phyloP scores from a whole-genome alignment of 2,113 vertebrate genomes.

The Nanorana parkeri region DNA sequence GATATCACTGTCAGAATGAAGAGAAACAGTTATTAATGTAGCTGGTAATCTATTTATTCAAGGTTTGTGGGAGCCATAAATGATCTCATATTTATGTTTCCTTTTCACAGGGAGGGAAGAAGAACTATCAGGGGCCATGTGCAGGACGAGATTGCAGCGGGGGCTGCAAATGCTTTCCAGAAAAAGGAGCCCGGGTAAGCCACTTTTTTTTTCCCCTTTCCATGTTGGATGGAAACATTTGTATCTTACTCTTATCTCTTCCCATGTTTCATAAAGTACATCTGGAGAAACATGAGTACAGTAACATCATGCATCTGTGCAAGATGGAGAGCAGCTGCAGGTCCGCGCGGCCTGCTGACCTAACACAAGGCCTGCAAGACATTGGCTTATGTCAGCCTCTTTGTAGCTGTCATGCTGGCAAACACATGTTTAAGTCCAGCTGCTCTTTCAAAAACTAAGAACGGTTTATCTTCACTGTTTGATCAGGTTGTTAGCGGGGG shows the following conservation, averaged over 20 bases:
- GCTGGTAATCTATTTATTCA: constrained; percentile 1
- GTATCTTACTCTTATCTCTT: constrained; percentile 57
- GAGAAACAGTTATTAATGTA: constrained; percentile 27
- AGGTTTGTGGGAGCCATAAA: constrained; percentile 10
- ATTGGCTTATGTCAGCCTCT: constrained; percentile 18
- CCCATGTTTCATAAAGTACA: constrained; percentile 39
- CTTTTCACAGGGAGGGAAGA: constrained; percentile 75
- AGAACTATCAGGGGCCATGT: constrained; percentile 75
- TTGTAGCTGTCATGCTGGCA: constrained; percentile 29
- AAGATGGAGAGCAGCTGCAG: constrained; percentile 65
- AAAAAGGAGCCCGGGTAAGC: constrained; percentile 87
- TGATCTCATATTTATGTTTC: constrained; percentile 28
- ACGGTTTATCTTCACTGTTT: neutral
- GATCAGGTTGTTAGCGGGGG: neutral
- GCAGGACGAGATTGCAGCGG: constrained; percentile 80
- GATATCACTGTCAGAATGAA: constrained; percentile 38
- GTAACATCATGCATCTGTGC: constrained; percentile 54
- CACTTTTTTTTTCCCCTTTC: constrained; percentile 49
- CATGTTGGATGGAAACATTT: constrained; percentile 52
- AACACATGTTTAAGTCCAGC: constrained; percentile 9
- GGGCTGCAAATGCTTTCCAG: constrained; percentile 82
- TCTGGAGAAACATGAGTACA: constrained; percentile 59
- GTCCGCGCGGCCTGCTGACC: neutral
- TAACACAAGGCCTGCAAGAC: constrained; percentile 31
- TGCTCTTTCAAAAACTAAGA: neutral